A percentile compares a stretch with the other conserved stretches of the same genome.
phyloP scores from a whole-genome alignment of 2,888 invertebrate species.

The Acleris emargana region DNA sequence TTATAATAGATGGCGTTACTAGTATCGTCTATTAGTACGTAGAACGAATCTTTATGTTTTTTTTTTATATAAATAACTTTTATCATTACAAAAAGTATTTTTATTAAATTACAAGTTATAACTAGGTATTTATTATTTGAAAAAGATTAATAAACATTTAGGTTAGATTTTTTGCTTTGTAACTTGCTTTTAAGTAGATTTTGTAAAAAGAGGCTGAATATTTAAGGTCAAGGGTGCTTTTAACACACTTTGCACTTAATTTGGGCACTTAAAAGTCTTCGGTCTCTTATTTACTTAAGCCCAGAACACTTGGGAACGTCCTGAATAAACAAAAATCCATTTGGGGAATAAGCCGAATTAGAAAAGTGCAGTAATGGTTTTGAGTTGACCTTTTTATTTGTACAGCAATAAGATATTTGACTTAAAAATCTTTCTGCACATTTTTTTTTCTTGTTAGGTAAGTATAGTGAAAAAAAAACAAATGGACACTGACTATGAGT shows the following conservation, averaged over 20 bases:
- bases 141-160: too few relatives aligned
- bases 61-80: too few relatives aligned
- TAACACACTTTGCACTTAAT: conserved; percentile 24
- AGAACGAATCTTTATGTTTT: too few relatives aligned
- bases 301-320: conserved; percentile 48
- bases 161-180: too few relatives aligned
- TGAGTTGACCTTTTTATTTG: conserved; percentile 44
- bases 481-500: too few relatives aligned
- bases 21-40: neutral
- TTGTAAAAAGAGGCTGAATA: conserved; percentile 5
- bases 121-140: too few relatives aligned
- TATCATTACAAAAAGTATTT: too few relatives aligned
- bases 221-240: conserved; percentile 20
- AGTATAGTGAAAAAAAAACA: too few relatives aligned
- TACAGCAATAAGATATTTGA: conserved; percentile 15
- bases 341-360: conserved; percentile 61
- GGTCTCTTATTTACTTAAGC: conserved; percentile 50
- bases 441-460: too few relatives aligned
- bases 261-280: conserved; percentile 33
- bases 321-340: conserved; percentile 63
- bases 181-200: neutral
- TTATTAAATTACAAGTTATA: too few relatives aligned
- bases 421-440: neutral
- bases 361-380: conserved; percentile 48
- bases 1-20: conserved; percentile 13